Percentiles rank a stretch among this genome's conserved stretches.
phyloP scores from a whole-genome alignment of 2,113 vertebrate genomes.

The Acanthisitta chloris region DNA sequence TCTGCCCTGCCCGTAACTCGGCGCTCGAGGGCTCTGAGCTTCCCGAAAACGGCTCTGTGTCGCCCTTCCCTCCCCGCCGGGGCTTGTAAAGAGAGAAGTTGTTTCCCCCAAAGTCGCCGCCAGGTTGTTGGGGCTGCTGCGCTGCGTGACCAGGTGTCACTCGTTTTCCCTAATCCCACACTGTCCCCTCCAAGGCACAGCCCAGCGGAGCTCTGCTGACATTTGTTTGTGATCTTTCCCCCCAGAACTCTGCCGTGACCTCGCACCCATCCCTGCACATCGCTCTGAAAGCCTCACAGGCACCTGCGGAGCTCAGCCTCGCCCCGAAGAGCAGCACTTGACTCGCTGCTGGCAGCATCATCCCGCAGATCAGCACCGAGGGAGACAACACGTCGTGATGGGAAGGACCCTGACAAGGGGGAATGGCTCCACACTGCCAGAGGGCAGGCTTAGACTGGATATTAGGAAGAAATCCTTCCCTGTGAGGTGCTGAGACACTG shows the following conservation, averaged over 20 bases:
- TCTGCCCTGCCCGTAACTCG: too few relatives aligned
- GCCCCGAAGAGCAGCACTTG: rapidly evolving
- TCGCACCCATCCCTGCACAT: rapidly evolving
- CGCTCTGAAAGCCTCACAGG: not conserved
- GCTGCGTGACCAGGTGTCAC: rapidly evolving
- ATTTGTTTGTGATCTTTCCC: not conserved
- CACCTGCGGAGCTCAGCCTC: not conserved
- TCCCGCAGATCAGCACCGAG: not conserved
- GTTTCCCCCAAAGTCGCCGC: rapidly evolving
- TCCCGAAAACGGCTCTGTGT: not conserved
- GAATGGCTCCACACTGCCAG: not conserved
- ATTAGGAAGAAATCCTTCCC: not conserved
- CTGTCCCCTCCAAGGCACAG: not conserved
- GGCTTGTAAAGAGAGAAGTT: rapidly evolving
- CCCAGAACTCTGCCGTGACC: not conserved
- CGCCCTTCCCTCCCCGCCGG: not conserved
- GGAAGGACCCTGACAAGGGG: not conserved
- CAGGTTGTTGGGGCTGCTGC: not conserved
- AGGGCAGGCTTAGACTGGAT: not conserved
- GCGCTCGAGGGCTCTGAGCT: not conserved
- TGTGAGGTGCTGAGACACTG: not conserved
- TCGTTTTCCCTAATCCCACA: not conserved
- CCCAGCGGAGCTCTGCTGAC: not conserved
- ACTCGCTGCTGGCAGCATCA: rapidly evolving
- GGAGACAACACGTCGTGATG: rapidly evolving